Conservation (phyloP, 1,140 invertebrate genomes). For the Anagrus nilaparvatae region DNA sequence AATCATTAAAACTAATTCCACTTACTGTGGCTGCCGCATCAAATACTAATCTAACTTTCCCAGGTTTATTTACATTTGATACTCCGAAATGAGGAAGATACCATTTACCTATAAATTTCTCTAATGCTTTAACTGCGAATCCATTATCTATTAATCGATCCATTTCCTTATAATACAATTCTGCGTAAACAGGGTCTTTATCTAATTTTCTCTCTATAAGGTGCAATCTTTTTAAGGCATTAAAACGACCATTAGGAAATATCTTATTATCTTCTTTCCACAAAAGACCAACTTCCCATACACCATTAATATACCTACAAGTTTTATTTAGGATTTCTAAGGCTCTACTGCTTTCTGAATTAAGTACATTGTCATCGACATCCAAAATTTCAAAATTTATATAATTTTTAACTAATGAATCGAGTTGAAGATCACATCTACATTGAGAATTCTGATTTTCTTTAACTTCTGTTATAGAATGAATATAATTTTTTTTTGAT, state of each 20-base stretch:
- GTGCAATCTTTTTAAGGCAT: neutral
- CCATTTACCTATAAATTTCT: neutral
- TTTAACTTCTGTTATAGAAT: no score
- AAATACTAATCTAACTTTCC: slow-evolving; percentile 10
- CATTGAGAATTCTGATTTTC: no score
- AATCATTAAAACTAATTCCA: slow-evolving; percentile 13
- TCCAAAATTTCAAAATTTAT: no score
- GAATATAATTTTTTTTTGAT: no score
- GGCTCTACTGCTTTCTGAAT: no score
- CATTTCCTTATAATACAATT: slow-evolving; percentile 1
- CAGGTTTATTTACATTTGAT: slow-evolving; percentile 4
- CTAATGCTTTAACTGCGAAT: neutral
- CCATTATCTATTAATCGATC: neutral
- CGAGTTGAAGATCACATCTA: no score
- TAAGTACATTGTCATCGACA: no score
- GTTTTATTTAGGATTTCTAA: no score
- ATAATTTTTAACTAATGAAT: no score
- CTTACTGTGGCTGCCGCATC: slow-evolving; percentile 9
- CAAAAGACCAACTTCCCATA: slow-evolving; percentile 20
- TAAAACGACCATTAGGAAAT: neutral
- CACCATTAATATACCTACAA: neutral
- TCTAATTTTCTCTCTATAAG: neutral
- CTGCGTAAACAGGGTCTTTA: neutral
- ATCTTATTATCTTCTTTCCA: slow-evolving; percentile 15
- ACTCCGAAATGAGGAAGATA: slow-evolving; percentile 11